These are phyloP conservation scores for Drosophila neonasuta DNA, from an alignment of 2,888 invertebrate genomes.

Conservation along the genomic window DNA sequence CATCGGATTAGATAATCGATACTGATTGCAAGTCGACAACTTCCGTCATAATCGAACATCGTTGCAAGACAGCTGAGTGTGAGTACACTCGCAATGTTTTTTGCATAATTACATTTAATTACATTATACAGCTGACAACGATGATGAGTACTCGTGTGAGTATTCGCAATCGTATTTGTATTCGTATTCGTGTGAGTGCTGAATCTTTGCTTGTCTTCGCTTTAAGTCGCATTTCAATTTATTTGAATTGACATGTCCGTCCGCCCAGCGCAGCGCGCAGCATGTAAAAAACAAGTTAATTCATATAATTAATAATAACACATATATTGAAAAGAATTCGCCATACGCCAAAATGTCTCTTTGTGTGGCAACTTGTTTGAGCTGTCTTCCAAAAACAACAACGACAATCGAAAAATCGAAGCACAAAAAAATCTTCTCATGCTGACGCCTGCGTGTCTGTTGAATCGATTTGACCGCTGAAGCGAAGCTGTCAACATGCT, in stretches of 20 bases:
- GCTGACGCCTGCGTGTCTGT: conserved; percentile 67
- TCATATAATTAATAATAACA: conserved; percentile 69
- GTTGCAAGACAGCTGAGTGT: conserved; percentile 18
- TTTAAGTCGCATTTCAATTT: conserved; percentile 50
- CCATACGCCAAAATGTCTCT: conserved; percentile 53
- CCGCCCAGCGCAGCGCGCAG: conserved; percentile 16
- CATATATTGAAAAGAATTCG: conserved; percentile 52
- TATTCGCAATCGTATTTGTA: neutral
- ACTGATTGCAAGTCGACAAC: conserved; percentile 61
- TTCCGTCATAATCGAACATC: conserved; percentile 64
- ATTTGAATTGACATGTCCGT: conserved; percentile 36
- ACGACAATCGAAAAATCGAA: neutral
- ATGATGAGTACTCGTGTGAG: neutral
- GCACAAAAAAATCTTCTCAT: conserved; percentile 21
- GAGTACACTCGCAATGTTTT: conserved; percentile 22
- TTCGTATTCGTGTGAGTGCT: neutral
- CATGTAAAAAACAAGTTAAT: conserved; percentile 61
- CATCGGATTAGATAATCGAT: conserved; percentile 63
- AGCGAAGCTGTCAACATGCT: conserved; percentile 31
- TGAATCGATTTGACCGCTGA: conserved; percentile 18
- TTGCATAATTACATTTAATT: conserved; percentile 74
- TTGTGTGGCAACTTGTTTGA: conserved; percentile 69
- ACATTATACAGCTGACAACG: conserved; percentile 39
- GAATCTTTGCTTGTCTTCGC: conserved; percentile 39
- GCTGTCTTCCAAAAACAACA: conserved; percentile 27